phyloP scores from a whole-genome alignment of 1,140 invertebrate genomes.

The Globodera ellingtonae region DNA sequence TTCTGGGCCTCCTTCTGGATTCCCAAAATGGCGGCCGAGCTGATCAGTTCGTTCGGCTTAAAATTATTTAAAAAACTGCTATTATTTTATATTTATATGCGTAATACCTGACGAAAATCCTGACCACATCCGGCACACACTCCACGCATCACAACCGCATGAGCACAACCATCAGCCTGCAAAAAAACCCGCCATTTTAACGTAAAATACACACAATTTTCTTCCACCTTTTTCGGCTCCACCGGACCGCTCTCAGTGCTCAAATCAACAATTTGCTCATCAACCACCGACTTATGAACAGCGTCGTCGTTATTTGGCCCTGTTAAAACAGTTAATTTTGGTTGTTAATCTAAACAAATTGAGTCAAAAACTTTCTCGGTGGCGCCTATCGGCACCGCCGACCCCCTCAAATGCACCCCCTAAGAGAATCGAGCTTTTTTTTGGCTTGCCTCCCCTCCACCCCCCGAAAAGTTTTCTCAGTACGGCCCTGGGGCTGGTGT shows the following conservation, averaged over 20 bases:
- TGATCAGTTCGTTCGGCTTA: background rate
- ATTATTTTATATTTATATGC: background rate
- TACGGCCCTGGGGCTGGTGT: background rate
- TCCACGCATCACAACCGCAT: conserved; percentile 1
- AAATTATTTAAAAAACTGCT: background rate
- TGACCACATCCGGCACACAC: conserved; percentile 1
- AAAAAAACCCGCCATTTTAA: no score
- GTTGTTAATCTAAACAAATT: no score
- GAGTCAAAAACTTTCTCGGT: no score
- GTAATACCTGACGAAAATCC: conserved; percentile 3
- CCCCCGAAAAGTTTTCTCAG: background rate
- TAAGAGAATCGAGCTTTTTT: no score
- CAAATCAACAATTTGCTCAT: background rate
- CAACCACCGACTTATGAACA: no score
- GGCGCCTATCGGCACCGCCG: no score
- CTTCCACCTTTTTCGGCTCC: background rate
- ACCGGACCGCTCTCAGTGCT: background rate
- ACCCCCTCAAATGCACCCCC: no score
- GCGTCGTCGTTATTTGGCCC: background rate
- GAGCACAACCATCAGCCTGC: background rate
- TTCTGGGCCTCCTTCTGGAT: background rate
- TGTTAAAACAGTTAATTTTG: no score
- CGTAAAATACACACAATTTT: background rate
- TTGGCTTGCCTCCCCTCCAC: background rate
- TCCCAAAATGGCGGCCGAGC: background rate